Base-by-base conservation (phyloP, 2,113 vertebrate genomes). In the Pelusios castaneus region DNA sequence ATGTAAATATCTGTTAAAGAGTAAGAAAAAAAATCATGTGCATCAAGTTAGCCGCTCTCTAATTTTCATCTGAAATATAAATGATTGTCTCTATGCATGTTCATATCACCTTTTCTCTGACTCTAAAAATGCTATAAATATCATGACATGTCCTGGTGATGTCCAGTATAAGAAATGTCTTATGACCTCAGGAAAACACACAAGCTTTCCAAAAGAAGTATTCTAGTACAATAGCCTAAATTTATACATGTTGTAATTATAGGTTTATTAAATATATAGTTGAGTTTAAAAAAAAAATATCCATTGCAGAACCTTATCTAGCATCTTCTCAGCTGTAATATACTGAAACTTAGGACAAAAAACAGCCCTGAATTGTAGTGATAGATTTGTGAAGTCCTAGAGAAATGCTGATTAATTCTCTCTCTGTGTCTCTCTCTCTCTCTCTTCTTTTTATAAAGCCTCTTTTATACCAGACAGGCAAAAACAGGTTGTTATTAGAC, bases 331-430 rank as follows among this genome's bases (percentile, higher is more conserved):
- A 70, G 38, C 22, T 60, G 67, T 13, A 45, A 4, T 55, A 29
- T n/a, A 90, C 80, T 73, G 47, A 93, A 95, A 85, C 82, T 79
- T 85, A 77, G 2, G 21, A 43, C 22, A 24, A 75, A 91, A 97
- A 93, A 90, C 76, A 51, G n/a, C 75, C 45, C n/a, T 5, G 41
- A 92, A 87, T 91, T 85, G 88, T 82, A 85, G 47, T 84, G 88
- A 93, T 38, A 11, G 14, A 80, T 95, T 97, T 97, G 82, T 95
- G 47, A 94, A 95, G 94, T 85, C 87, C 83, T 87, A 84, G 47
- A 79, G 67, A 93, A 95, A 93, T n/a, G 45, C 52, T 52, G 43
- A 94, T 91, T 84, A 86, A 93, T 89, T 90, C 60, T 73, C 34
- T 55, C 1, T 85, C 81, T 92, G 43, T 54, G 78, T 91, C 93